Evolutionary conservation across 2,797 vertebrate genomes (phyloP), one percentile per base, ranked within the genome.

Genomic region (Pithecia hirsuta): DNA sequence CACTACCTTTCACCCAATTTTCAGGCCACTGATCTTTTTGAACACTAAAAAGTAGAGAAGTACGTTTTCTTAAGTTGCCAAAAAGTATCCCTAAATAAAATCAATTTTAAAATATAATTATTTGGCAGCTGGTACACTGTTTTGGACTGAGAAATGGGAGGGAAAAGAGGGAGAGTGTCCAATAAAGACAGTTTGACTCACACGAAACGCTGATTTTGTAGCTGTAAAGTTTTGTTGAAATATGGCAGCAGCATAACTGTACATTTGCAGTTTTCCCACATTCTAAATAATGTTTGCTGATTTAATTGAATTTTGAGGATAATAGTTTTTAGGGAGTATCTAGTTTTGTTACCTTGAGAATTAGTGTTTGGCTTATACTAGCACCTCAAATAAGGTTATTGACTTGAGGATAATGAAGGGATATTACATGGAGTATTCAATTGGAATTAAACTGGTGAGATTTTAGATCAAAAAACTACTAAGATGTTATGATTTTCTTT

Each of bases 401-500:
- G 52, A 30, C 52, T 90, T 84, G 33, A 95, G 59, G 75, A 86
- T 96, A 74, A 33, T 79, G 20, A 74, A 59, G 28, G 36, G 48
- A 70, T 48, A 57, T 93, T 82, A 78, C 5, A 72, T 41, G 85
- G 74, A 94, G 14, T 78, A 74, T 82, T 96, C 24, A 91, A 30
- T 95, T 95, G 86, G 39, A 96, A 88, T 64, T 92, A 64, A 93
- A 83, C 26, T 72, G 8, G 26, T 76, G 39, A 96, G n/a, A 78
- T 85, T 83, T 89, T 93, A 81, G 93, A 55, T 88, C 14, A 92
- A 48, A 95, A 91, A 96, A 19, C 10, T 94, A 1, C 46, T 46
- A 96, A 98, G 5, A 3, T 96, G 94, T 97, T 70, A 28, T 94
- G 86, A 59, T 98, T 93, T 98, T 13, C 76, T 96, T 98, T 84